phyloP scores from a whole-genome alignment of 2,797 vertebrate genomes.

The Aythya fuligula region DNA sequence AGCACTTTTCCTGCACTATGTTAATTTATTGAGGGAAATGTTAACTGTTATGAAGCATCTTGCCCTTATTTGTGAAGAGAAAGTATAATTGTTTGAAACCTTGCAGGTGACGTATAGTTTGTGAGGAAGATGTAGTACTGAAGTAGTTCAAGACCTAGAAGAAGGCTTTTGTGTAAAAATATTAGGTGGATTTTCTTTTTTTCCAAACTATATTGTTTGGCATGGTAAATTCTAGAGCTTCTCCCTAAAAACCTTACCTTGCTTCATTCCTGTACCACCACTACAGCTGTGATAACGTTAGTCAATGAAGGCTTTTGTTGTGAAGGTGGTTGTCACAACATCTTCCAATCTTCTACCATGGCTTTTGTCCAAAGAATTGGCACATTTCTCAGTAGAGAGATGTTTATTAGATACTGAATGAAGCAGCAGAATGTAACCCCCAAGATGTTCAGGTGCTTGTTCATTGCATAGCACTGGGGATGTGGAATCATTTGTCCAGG shows the following conservation, averaged over 20 bases:
- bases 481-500: background rate
- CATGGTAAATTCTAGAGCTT: background rate
- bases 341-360: background rate
- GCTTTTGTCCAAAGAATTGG: background rate
- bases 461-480: background rate
- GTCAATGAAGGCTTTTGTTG: background rate
- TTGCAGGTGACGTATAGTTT: background rate
- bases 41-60: background rate
- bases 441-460: background rate
- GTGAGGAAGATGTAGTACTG: background rate
- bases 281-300: background rate
- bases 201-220: background rate
- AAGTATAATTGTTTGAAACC: background rate
- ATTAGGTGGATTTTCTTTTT: background rate
- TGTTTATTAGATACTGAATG: background rate
- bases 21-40: background rate
- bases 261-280: background rate
- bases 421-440: background rate
- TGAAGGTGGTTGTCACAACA: background rate
- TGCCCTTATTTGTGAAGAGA: background rate
- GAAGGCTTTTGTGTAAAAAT: background rate
- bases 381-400: background rate
- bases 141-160: background rate
- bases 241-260: background rate
- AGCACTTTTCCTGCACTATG: rapidly evolving